Evolutionary conservation across 1,140 invertebrate species (phyloP), one percentile per base, ranked within the genome.

Genomic region (Tetraneura akinire): DNA sequence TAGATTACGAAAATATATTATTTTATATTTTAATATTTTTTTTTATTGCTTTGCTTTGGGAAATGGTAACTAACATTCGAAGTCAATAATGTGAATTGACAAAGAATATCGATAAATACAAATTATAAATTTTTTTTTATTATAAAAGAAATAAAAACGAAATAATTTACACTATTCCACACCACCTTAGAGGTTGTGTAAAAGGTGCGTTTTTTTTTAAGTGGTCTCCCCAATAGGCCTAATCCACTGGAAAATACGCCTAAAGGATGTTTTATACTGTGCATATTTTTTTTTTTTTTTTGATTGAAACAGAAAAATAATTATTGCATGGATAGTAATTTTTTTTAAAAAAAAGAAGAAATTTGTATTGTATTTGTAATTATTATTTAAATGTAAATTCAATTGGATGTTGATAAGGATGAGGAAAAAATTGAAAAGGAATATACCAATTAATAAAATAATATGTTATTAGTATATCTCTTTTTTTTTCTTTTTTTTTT

Each of bases 201-300:
- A 16, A 9, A 55, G 80, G 49, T 21, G 80, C 80, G 80, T 71
- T 80, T 80, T 80, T 80, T 80, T 80, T 80, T 0, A 68, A 80
- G 80, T 80, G 80, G 80, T 80, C 1, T 80, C 80, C 80, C 80
- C 80, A 71, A 51, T 80, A 80, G 80, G 80, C 80, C 80, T 80
- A 80, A 5, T 80, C 80, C 80, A 80, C 80, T 71, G 55, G 13
- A 45, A 29, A 45, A 42, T 47, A 68, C 29, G 32, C 3, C 32
- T 8, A 32, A 11, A 51, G 71, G 21, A 60, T 76, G 14, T 60
- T 53, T 76, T 76, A 32, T 42, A 76, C 53, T 32, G n/a, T 57
- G 73, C 49, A 74, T 37, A 37, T 66, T 23, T 49, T 70, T 29
- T 60, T 60, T 64, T 66, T 66, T 42, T 45, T 21, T 21, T 13